Evolutionary conservation across 2,113 vertebrate species (phyloP).

Genomic region (Panthera tigris): DNA sequence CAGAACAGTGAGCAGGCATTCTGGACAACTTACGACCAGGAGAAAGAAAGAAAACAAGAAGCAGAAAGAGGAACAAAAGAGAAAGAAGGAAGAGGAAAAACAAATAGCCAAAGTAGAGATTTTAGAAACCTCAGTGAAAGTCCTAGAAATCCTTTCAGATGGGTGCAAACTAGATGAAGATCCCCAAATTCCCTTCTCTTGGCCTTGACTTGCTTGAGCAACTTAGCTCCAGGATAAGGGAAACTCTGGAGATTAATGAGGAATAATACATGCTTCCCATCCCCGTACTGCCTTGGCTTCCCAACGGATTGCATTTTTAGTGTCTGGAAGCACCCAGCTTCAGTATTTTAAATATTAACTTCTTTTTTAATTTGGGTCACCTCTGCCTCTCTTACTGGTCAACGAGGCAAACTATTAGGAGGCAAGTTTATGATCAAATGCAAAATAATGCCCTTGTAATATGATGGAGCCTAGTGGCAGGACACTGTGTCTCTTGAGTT

Average conservation of each 20-base stretch:
- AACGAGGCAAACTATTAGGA: slow-evolving; percentile 13
- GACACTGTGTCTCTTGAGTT: slow-evolving; percentile 42
- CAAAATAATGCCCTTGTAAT: slow-evolving; percentile 24
- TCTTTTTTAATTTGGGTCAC: slow-evolving; percentile 24
- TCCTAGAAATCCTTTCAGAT: neutral
- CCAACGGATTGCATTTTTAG: neutral
- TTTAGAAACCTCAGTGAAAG: neutral
- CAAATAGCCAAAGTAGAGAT: neutral
- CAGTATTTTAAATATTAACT: neutral
- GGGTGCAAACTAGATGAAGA: neutral
- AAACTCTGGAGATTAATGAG: neutral
- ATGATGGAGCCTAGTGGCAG: neutral
- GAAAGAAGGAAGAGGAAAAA: neutral
- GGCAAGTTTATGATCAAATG: slow-evolving; percentile 41
- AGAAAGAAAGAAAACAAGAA: neutral
- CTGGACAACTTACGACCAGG: neutral
- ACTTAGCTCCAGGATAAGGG: neutral
- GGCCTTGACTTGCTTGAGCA: neutral
- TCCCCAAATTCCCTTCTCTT: neutral
- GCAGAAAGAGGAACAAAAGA: neutral
- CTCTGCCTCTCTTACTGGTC: slow-evolving; percentile 36
- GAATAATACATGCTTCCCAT: neutral
- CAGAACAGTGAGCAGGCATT: neutral
- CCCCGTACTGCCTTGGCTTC: neutral
- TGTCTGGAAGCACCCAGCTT: neutral